Evolutionary conservation across 2,797 vertebrate species (phyloP).

Genomic region (Aerospiza tachiro): DNA sequence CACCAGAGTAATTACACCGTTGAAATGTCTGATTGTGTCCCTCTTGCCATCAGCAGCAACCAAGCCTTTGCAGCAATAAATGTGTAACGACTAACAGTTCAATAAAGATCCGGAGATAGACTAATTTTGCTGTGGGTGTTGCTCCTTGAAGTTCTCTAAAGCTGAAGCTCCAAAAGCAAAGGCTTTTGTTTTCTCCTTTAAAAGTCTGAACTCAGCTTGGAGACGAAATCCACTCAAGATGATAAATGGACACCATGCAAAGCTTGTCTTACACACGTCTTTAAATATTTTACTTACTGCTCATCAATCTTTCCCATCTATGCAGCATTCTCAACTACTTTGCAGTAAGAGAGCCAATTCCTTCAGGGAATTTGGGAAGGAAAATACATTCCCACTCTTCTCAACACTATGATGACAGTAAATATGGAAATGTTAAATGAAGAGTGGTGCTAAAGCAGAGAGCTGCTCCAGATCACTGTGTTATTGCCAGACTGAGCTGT

Average conservation of each 20-base stretch:
- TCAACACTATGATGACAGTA: neutral
- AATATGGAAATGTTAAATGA: neutral
- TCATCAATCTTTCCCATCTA: conserved; percentile 23
- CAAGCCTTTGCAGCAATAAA: conserved; percentile 25
- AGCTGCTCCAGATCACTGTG: neutral
- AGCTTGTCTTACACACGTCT: conserved; percentile 34
- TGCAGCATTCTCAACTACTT: neutral
- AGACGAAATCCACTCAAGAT: conserved; percentile 34
- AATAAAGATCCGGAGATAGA: conserved; percentile 24
- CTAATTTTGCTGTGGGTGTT: neutral
- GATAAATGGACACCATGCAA: conserved; percentile 33
- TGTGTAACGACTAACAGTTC: neutral
- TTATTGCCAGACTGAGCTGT: neutral
- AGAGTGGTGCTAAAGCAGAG: neutral
- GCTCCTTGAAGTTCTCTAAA: conserved; percentile 35
- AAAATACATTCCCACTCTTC: conserved; percentile 2
- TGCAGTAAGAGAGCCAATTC: neutral
- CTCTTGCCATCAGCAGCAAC: conserved; percentile 2
- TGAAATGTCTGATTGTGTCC: conserved; percentile 21
- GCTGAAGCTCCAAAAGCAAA: neutral
- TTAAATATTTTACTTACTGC: conserved; percentile 60
- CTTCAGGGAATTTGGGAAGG: conserved; percentile 11
- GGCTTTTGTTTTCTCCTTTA: neutral
- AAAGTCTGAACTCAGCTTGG: conserved; percentile 21
- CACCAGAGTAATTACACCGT: conserved; percentile 24